phyloP scores from a whole-genome alignment of 2,113 vertebrate genomes.

The Xenopus laevis region DNA sequence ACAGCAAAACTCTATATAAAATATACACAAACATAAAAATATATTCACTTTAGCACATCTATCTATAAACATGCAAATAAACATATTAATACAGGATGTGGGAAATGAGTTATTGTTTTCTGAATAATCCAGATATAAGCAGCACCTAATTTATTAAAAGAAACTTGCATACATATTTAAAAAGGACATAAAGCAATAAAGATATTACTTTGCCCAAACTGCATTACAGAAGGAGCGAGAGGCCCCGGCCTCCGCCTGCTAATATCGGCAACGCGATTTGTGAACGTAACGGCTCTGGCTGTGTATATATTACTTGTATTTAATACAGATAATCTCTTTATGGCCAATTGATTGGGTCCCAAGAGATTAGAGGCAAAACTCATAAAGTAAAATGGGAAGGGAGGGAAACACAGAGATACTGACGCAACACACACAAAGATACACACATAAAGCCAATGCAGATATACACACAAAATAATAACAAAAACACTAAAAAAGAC shows the following conservation, averaged over 20 bases:
- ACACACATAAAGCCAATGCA: neutral
- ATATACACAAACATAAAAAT: slow-evolving; percentile 23
- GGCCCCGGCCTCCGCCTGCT: slow-evolving; percentile 86
- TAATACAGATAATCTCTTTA: slow-evolving; percentile 99
- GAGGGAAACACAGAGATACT: slow-evolving; percentile 21
- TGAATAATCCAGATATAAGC: slow-evolving; percentile 82
- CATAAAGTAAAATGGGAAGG: slow-evolving; percentile 64
- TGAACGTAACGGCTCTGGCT: slow-evolving; percentile 86
- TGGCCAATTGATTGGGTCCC: slow-evolving; percentile 94
- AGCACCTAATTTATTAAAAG: slow-evolving; percentile 78
- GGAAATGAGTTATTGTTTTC: slow-evolving; percentile 83
- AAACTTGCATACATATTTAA: slow-evolving; percentile 80
- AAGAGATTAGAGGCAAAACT: slow-evolving; percentile 85
- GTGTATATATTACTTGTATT: slow-evolving; percentile 98
- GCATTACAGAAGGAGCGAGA: slow-evolving; percentile 85
- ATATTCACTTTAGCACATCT: neutral
- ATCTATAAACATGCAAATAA: slow-evolving; percentile 94
- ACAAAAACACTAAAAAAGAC: slow-evolving; percentile 50
- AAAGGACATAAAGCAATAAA: slow-evolving; percentile 78
- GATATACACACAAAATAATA: slow-evolving; percentile 49
- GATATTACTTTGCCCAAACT: slow-evolving; percentile 90
- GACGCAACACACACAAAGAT: slow-evolving; percentile 9
- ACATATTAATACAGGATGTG: slow-evolving; percentile 82
- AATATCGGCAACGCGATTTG: slow-evolving; percentile 99
- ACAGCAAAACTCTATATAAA: slow-evolving; percentile 7